Evolutionary conservation across 2,888 invertebrate species (phyloP).

Genomic region (Dryomyza anilis): DNA sequence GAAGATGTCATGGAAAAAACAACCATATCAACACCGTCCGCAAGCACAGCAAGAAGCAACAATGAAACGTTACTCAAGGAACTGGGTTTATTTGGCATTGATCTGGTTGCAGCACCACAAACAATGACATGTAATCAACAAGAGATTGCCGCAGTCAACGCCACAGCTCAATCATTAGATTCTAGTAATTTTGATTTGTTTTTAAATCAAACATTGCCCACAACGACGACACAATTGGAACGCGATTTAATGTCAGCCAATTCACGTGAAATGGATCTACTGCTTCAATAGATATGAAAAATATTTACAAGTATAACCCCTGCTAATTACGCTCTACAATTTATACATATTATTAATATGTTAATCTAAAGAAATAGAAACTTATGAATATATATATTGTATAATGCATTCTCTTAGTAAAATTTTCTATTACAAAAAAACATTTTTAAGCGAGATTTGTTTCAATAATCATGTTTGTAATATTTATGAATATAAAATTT

Average conservation of each 20-base stretch:
- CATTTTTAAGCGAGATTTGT: conserved; percentile 6
- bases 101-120: conserved; percentile 50
- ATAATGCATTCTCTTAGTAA: conserved; percentile 8
- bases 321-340: background rate
- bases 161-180: conserved; percentile 44
- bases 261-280: conserved; percentile 51
- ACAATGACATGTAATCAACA: conserved; percentile 45
- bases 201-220: conserved; percentile 46
- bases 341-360: background rate
- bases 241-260: conserved; percentile 52
- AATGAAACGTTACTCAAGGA: conserved; percentile 63
- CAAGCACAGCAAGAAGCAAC: conserved; percentile 25
- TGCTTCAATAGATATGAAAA: conserved; percentile 48
- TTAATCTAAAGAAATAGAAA: background rate
- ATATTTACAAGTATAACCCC: background rate
- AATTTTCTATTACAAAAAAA: conserved; percentile 18
- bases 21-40: background rate
- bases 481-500: background rate
- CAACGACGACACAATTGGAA: conserved; percentile 42
- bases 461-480: background rate
- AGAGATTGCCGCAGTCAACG: conserved; percentile 40
- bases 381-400: background rate
- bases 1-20: conserved; percentile 23
- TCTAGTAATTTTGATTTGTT: conserved; percentile 53
- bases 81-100: conserved; percentile 65